Conservation (phyloP, 2,888 invertebrate genomes). For the Macrophya alboannulata region DNA sequence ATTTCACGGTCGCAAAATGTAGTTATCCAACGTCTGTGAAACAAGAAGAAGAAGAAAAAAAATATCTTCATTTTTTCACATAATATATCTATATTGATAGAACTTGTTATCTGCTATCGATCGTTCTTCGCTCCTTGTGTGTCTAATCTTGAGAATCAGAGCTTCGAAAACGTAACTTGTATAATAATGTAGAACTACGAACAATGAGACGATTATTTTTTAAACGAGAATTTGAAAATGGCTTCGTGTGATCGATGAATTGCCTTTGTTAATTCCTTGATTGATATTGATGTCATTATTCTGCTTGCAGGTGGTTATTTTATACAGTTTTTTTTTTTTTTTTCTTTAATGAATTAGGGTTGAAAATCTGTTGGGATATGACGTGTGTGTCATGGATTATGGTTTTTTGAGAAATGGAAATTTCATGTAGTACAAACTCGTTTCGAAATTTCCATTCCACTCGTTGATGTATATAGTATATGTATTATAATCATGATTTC, state of each 20-base stretch:
- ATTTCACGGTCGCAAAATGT: conserved; percentile 34
- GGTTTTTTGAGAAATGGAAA: conserved; percentile 68
- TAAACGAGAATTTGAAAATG: not conserved
- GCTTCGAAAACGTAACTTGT: too few species aligned
- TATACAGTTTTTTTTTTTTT: too few species aligned
- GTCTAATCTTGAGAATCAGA: too few species aligned
- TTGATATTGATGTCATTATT: not conserved
- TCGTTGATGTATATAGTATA: conserved; percentile 60
- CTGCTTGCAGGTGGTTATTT: not conserved
- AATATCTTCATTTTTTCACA: too few species aligned
- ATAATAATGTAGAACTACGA: too few species aligned
- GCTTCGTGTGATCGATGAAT: not conserved
- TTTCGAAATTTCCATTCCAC: conserved; percentile 81
- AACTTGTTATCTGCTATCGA: not conserved
- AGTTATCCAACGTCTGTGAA: conserved; percentile 7
- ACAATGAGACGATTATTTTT: not conserved
- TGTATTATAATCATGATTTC: too few species aligned
- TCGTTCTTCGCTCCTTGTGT: too few species aligned
- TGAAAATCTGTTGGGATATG: not conserved
- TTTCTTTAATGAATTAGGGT: not conserved
- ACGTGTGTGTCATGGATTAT: not conserved
- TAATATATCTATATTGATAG: too few species aligned
- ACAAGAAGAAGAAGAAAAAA: too few species aligned
- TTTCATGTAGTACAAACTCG: conserved; percentile 65
- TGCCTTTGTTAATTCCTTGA: not conserved